phyloP scores from a whole-genome alignment of 92 coral and sea anemone species.

The Actinostola sp. region DNA sequence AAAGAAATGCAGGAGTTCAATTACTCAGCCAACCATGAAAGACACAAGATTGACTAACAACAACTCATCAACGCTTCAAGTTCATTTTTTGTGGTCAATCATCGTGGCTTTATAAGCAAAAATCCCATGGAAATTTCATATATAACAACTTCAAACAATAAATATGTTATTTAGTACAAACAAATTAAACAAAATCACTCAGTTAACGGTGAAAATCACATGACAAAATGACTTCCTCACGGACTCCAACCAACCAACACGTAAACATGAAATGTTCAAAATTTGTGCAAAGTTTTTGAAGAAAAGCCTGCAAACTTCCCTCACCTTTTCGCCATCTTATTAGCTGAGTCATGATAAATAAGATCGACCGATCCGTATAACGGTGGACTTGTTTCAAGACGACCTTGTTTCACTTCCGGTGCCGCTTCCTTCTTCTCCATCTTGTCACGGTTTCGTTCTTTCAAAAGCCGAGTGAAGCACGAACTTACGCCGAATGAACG shows the following conservation, averaged over 20 bases:
- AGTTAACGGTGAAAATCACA: too few species aligned
- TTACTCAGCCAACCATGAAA: too few species aligned
- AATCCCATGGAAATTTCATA: too few species aligned
- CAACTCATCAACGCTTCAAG: too few species aligned
- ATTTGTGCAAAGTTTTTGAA: not conserved
- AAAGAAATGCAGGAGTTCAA: too few species aligned
- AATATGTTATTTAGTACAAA: too few species aligned
- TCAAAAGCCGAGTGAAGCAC: not conserved
- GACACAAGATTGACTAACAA: too few species aligned
- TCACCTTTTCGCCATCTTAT: constrained; percentile 48
- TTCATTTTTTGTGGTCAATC: too few species aligned
- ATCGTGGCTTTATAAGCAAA: too few species aligned
- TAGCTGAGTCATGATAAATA: constrained; percentile 63
- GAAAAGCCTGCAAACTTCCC: not conserved
- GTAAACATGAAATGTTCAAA: not conserved
- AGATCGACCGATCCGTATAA: constrained; percentile 63
- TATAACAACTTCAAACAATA: too few species aligned
- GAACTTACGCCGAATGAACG: not conserved
- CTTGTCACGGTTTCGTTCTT: not conserved
- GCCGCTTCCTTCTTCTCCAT: constrained; percentile 61
- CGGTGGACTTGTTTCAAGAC: constrained; percentile 69
- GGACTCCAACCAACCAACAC: not conserved
- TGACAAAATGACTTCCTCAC: too few species aligned
- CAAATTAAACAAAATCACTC: too few species aligned
- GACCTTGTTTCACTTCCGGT: constrained; percentile 47